Evolutionary conservation across 2,888 invertebrate species (phyloP), one percentile per base, ranked within the genome.

Genomic region (Pemphredon lugubris): DNA sequence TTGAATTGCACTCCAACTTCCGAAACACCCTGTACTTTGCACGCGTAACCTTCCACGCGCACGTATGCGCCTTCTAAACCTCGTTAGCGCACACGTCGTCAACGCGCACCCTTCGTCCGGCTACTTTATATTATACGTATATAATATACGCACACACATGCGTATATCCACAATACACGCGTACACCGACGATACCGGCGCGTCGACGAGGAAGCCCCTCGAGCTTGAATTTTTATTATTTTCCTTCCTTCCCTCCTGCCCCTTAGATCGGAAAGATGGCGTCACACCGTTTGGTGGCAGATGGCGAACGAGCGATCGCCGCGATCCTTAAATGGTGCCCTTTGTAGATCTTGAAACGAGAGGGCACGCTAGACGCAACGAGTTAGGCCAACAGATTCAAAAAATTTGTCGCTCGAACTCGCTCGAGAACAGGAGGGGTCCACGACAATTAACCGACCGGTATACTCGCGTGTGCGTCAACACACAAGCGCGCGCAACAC

Each of bases 271-370:
- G 55, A 59, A 50, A 32, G 58, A 55, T 32, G 37, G 30, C 59
- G 64, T 57, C 66, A n/a, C n/a, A n/a, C 40, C 42, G 16, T 23
- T 11, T 42, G 40, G 39, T 23, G 60, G 58, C 78, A 78, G 78
- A 79, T 78, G 78, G 78, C 55, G 76, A 67, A 14, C 79, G 75
- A 51, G 42, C 57, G 71, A 67, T 47, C 72, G n/a, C 40, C 42
- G 48, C 48, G 65, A 79, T 64, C 65, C 63, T 61, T 69, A n/a
- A 57, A 79, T 64, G 42, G 44, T 51, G 40, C 30, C 55, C 64
- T 71, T 77, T 77, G 70, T 74, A 48, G 37, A 50, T 14, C 7
- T 30, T 47, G 55, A 77, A 64, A 61, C 23, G 21, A 57, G 57
- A n/a, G 14, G 63, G 44, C 55, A 40, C 40, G n/a, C 16, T 26